Percentiles rank a stretch among this genome's conserved stretches.
These are phyloP conservation scores for Timandra comae DNA, from an alignment of 2,888 invertebrate genomes.

Conservation along the genomic window DNA sequence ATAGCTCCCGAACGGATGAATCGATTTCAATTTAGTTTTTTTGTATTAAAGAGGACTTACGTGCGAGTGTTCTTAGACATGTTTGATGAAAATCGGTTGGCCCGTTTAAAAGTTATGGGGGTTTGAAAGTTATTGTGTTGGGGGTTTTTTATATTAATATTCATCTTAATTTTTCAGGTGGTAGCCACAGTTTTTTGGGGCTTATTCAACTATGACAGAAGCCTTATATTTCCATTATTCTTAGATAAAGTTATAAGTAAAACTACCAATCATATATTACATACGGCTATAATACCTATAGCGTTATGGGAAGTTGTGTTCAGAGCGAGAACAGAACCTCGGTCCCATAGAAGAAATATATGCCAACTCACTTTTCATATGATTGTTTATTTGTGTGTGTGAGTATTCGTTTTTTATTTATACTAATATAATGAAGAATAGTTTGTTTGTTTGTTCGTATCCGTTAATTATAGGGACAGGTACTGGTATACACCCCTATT, in stretches of 20 bases:
- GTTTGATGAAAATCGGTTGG: too few species aligned
- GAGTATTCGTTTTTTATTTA: slow-evolving; percentile 32
- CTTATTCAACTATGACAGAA: slow-evolving; percentile 42
- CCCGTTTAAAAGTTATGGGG: too few species aligned
- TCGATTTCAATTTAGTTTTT: too few species aligned
- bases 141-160: too few species aligned
- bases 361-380: slow-evolving; percentile 34
- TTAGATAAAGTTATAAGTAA: slow-evolving; percentile 38
- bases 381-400: slow-evolving; percentile 43
- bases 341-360: slow-evolving; percentile 39
- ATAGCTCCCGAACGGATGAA: too few species aligned
- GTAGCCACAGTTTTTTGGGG: slow-evolving; percentile 54
- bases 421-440: too few species aligned
- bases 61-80: too few species aligned
- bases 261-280: slow-evolving; percentile 52
- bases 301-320: slow-evolving; percentile 45
- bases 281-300: slow-evolving; percentile 48
- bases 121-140: too few species aligned
- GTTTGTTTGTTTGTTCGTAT: too few species aligned
- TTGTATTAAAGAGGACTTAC: too few species aligned
- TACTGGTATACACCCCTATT: too few species aligned
- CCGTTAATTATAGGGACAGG: too few species aligned
- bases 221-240: slow-evolving; percentile 43
- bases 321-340: slow-evolving; percentile 38
- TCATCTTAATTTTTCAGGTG: slow-evolving; percentile 35